phyloP scores from a whole-genome alignment of 2,797 vertebrate species.

The Sciaenops ocellatus region DNA sequence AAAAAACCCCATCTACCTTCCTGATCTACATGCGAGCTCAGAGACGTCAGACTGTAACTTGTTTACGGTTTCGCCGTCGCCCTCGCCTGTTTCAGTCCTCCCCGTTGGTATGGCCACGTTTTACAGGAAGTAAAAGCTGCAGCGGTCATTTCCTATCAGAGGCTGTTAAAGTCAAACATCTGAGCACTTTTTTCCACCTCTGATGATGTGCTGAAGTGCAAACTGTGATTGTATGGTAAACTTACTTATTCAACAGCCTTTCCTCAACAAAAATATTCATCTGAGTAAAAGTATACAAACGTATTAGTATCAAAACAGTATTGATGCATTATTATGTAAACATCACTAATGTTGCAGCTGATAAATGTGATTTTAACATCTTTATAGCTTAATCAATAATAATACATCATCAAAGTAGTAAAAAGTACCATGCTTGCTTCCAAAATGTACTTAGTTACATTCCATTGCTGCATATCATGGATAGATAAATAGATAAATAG shows the following conservation, averaged over 20 bases:
- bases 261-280: neutral
- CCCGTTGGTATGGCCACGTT: neutral
- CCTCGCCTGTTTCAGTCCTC: neutral
- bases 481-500: neutral
- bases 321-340: neutral
- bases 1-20: neutral
- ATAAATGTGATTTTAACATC: neutral
- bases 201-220: too few species aligned
- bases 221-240: too few species aligned
- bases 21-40: accelerated
- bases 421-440: neutral
- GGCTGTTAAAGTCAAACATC: too few species aligned
- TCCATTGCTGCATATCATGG: neutral
- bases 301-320: neutral
- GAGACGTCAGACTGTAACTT: neutral
- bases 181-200: too few species aligned
- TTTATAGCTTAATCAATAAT: neutral
- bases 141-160: constrained; percentile 1
- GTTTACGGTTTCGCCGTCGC: constrained; percentile 51
- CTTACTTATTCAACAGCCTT: too few species aligned
- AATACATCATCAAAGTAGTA: too few species aligned
- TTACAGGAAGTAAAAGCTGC: constrained; percentile 32
- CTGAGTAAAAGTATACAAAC: too few species aligned
- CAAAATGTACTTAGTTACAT: neutral
- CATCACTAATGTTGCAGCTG: neutral